Evolutionary conservation across 2,888 invertebrate species (phyloP).

Genomic region (Heteromyza rotundicornis): DNA sequence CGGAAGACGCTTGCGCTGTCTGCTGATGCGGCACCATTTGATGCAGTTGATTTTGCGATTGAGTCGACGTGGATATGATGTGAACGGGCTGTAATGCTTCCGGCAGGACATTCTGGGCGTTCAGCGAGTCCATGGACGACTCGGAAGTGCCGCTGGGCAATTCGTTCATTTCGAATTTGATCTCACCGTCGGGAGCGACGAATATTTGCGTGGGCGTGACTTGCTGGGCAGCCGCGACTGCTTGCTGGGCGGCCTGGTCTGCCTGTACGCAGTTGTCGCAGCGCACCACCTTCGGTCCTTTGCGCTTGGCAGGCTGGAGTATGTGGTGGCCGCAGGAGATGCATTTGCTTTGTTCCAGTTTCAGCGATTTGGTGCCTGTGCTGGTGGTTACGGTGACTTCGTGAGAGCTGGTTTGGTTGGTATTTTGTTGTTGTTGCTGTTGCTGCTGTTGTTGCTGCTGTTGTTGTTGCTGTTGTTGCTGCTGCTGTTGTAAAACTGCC

Average conservation of each 20-base stretch:
- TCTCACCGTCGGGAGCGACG: slow-evolving; percentile 71
- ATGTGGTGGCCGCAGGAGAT: slow-evolving; percentile 68
- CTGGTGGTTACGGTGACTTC: slow-evolving; percentile 56
- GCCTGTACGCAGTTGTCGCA: slow-evolving; percentile 70
- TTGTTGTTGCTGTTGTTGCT: slow-evolving; percentile 39
- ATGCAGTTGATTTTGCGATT: slow-evolving; percentile 48
- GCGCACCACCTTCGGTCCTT: slow-evolving; percentile 69
- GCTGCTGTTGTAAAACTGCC: slow-evolving; percentile 41
- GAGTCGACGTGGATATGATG: slow-evolving; percentile 51
- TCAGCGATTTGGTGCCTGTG: slow-evolving; percentile 59
- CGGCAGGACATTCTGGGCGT: slow-evolving; percentile 65
- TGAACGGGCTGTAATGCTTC: slow-evolving; percentile 50
- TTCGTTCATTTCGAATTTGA: slow-evolving; percentile 68
- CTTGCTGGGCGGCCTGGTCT: slow-evolving; percentile 62
- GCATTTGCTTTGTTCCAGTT: slow-evolving; percentile 67
- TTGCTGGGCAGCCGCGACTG: slow-evolving; percentile 35
- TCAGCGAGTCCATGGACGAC: slow-evolving; percentile 52
- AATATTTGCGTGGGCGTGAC: slow-evolving; percentile 67
- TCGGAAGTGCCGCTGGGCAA: slow-evolving; percentile 55
- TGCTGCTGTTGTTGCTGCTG: slow-evolving; percentile 38
- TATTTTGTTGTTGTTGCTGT: slow-evolving; percentile 28
- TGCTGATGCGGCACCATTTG: slow-evolving; percentile 47
- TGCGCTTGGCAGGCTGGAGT: slow-evolving; percentile 67
- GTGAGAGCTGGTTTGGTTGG: slow-evolving; percentile 22
- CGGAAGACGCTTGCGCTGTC: slow-evolving; percentile 7